Base-by-base conservation (phyloP, 2,888 invertebrate species). In the Megastigmus dorsalis region DNA sequence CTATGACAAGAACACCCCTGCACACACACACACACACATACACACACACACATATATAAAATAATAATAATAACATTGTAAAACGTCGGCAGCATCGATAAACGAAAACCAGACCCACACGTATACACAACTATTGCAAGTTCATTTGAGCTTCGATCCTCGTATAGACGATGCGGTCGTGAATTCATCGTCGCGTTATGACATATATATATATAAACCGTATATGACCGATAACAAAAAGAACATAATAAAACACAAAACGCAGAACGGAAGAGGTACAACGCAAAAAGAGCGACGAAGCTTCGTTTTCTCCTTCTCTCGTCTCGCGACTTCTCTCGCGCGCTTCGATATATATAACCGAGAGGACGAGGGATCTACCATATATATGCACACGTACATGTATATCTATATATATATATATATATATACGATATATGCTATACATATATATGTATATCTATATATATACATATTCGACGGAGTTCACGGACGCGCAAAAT, bases 401-500 rank as follows among this genome's bases (percentile, higher is more conserved):
- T 0, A 13, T 41, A 0, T 20, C 5, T 15, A 23, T 38, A n/a
- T 6, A 57, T 23, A 43, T 33, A 60, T 26, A 55, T 10, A 36
- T 9, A 20, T 2, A 9, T 5, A 5, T 2, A 30, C 30, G 26
- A 20, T n/a, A 41, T 15, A 4, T 13, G 26, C 26, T 1, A 26
- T 50, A n/a, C n/a, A n/a, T n/a, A n/a, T n/a, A n/a, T n/a, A 5
- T 23, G 1, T 0, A 13, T 41, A 0, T 20, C 5, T 15, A 23
- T 38, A n/a, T 6, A 57, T 23, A 13, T 10, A 50, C 26, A 28
- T 26, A 30, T 50, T 9, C 38, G 2, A 66, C 13, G 20, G 69
- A 70, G 69, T 74, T 74, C 59, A 69, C 50, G 65, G 70, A 70
- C 65, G 52, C 52, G 59, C 66, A 15, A 63, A 63, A 69, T 74